Evolutionary conservation across 2,797 vertebrate species (phyloP).

Genomic region (Balearica regulorum): DNA sequence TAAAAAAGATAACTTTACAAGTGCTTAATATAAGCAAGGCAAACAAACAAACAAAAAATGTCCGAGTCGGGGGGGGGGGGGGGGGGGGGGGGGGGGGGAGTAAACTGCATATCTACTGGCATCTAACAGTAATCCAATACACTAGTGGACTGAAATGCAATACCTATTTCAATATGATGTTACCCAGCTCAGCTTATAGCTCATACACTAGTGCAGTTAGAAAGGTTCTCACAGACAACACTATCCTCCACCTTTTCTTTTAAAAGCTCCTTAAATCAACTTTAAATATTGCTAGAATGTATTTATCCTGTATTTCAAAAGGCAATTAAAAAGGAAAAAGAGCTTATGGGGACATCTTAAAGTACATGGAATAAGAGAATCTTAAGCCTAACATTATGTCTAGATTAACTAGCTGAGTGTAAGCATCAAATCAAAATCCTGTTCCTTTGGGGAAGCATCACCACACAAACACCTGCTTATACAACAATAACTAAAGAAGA

Average conservation of each 20-base stretch:
- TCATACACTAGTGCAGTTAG: background rate
- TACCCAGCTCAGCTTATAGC: background rate
- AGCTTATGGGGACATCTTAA: background rate
- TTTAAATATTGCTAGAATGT: background rate
- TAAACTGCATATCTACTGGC: background rate
- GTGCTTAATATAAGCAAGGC: background rate
- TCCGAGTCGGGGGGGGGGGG: background rate
- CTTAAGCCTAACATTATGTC: background rate
- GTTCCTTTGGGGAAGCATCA: background rate
- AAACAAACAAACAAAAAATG: background rate
- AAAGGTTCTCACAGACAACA: background rate
- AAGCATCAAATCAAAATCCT: background rate
- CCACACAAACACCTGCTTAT: background rate
- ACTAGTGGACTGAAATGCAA: background rate
- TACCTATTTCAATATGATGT: background rate
- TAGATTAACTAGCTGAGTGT: background rate
- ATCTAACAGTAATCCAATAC: background rate
- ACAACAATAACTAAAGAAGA: background rate
- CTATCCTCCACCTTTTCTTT: background rate
- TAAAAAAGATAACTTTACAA: background rate
- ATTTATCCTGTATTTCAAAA: background rate
- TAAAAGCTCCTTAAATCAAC: background rate
- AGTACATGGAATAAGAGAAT: background rate
- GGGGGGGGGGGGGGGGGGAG: background rate
- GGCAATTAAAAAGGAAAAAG: background rate